phyloP scores from a whole-genome alignment of 2,888 invertebrate genomes.

The Drosophila parthenogenetica region DNA sequence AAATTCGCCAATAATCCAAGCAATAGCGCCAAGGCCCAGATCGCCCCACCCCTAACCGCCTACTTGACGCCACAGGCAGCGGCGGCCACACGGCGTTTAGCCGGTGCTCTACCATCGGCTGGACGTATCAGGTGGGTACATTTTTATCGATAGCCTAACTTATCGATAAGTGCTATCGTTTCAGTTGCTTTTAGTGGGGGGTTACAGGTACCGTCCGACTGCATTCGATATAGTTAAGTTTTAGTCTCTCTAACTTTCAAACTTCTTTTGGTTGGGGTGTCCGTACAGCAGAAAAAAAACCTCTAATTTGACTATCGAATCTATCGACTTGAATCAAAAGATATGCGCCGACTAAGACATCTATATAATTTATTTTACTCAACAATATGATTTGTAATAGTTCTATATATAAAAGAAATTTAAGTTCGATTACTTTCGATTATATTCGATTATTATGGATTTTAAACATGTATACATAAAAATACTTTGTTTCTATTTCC shows the following conservation, averaged over 20 bases:
- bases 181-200: conserved; percentile 15
- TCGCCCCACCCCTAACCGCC: conserved; percentile 92
- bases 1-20: conserved; percentile 98
- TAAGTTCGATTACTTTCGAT: conserved; percentile 17
- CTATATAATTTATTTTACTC: neutral
- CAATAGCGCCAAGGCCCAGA: conserved; percentile 92
- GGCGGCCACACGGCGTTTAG: conserved; percentile 90
- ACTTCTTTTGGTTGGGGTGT: conserved; percentile 14
- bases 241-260: neutral
- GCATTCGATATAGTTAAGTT: conserved; percentile 1
- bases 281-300: neutral
- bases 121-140: conserved; percentile 92
- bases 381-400: conserved; percentile 14
- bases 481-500: conserved; percentile 56
- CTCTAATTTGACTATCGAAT: neutral
- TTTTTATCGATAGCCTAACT: neutral
- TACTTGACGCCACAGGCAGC: conserved; percentile 92
- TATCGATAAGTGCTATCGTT: conserved; percentile 15
- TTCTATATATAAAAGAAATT: conserved; percentile 4
- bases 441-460: conserved; percentile 42
- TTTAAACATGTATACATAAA: conserved; percentile 51
- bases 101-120: conserved; percentile 89
- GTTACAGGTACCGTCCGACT: neutral
- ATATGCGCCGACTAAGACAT: neutral
- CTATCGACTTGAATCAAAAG: neutral